Conservation (phyloP, 2,797 vertebrate species). For the Pseudotriccus pelzelni region DNA sequence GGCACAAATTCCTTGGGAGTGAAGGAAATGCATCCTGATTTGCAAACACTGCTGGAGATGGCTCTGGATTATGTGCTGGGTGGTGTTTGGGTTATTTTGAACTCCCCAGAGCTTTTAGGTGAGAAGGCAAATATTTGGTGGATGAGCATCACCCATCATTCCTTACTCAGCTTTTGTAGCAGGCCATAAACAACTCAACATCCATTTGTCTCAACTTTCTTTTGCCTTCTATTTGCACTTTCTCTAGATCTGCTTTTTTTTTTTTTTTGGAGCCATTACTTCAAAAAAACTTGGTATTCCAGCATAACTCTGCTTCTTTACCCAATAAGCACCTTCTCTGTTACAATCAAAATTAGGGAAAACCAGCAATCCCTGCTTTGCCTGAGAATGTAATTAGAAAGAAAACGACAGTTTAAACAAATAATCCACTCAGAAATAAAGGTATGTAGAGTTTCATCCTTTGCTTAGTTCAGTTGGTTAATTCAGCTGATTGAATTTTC, state of each 20-base stretch:
- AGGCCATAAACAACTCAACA: neutral
- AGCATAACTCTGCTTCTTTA: neutral
- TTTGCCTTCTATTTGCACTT: neutral
- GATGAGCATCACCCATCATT: neutral
- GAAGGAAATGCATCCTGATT: neutral
- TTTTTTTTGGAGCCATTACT: neutral
- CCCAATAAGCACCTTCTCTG: neutral
- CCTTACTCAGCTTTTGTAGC: neutral
- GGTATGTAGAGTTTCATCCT: too few species aligned
- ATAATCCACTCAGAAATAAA: rapidly evolving
- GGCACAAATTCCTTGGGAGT: neutral
- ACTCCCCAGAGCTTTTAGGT: neutral
- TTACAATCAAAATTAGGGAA: neutral
- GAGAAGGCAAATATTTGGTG: neutral
- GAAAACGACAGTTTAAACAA: neutral
- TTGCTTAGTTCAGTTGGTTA: neutral
- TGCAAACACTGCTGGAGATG: neutral
- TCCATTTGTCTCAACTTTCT: neutral
- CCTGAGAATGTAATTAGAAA: neutral
- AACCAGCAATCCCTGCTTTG: rapidly evolving
- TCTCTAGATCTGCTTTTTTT: neutral
- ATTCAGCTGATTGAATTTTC: neutral
- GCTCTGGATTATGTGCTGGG: neutral
- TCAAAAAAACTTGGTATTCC: neutral
- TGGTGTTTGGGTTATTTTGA: neutral